Evolutionary conservation across 1,140 invertebrate species (phyloP).

Genomic region (Monomorium pharaonis): DNA sequence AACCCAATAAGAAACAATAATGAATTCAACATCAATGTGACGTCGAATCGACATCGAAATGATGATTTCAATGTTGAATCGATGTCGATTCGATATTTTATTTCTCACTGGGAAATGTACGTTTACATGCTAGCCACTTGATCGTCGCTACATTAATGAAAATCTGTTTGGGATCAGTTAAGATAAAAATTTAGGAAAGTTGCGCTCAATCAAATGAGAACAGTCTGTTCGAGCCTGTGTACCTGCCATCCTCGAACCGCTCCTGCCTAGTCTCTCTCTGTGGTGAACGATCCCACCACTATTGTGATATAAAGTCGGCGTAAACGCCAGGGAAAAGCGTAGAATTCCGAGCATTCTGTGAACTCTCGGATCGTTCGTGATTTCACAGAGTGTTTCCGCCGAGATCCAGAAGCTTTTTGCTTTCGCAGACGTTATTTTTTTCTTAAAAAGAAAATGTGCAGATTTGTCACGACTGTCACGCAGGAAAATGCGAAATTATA

Average conservation of each 20-base stretch:
- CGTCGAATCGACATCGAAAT: too few species aligned
- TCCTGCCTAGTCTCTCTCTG: slow-evolving; percentile 61
- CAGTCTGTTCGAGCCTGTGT: slow-evolving; percentile 60
- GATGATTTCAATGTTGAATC: too few species aligned
- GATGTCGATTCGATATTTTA: too few species aligned
- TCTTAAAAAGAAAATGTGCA: neutral
- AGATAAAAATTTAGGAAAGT: slow-evolving; percentile 10
- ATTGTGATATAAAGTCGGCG: slow-evolving; percentile 63
- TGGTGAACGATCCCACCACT: slow-evolving; percentile 59
- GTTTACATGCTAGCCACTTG: neutral
- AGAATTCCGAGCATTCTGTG: slow-evolving; percentile 70
- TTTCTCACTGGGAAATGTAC: too few species aligned
- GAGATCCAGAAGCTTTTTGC: neutral
- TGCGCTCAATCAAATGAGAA: slow-evolving; percentile 74
- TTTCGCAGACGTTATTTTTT: slow-evolving; percentile 2
- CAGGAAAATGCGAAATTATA: neutral
- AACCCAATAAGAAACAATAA: too few species aligned
- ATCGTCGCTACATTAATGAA: neutral
- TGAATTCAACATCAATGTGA: too few species aligned
- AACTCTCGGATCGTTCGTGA: slow-evolving; percentile 33
- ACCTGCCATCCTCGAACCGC: slow-evolving; percentile 65
- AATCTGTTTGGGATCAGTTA: neutral
- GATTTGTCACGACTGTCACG: neutral
- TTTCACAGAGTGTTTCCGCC: slow-evolving; percentile 5
- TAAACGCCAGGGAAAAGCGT: slow-evolving; percentile 66